phyloP scores from a whole-genome alignment of 2,113 vertebrate species.

The Limnothrissa miodon region DNA sequence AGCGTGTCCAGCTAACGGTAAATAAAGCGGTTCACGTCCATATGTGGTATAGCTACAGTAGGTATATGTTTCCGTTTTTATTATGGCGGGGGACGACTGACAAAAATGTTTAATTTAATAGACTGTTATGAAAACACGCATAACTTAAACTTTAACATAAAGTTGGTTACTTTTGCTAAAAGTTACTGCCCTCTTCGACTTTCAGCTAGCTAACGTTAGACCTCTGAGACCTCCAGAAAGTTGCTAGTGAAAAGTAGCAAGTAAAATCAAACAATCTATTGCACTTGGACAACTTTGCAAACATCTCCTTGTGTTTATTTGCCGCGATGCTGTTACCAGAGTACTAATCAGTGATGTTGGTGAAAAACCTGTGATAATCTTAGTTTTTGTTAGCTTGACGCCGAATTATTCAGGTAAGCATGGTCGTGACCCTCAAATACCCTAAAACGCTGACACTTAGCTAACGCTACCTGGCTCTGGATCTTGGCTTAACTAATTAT shows the following conservation, averaged over 20 bases:
- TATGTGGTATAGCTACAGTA: background rate
- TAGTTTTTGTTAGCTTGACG: background rate
- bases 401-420: background rate
- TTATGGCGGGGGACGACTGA: background rate
- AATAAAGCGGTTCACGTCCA: background rate
- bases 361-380: background rate
- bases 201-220: background rate
- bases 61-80: background rate
- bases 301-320: background rate
- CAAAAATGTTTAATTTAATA: no score
- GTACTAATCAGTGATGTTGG: background rate
- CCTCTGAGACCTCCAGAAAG: background rate
- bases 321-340: background rate
- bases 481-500: background rate
- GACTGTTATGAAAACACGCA: no score
- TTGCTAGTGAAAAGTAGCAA: background rate
- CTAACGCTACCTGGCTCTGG: background rate
- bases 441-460: background rate
- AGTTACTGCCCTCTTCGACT: background rate
- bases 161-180: background rate
- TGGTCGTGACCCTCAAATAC: constrained; percentile 1
- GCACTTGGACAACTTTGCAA: background rate
- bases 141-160: no score
- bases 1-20: background rate
- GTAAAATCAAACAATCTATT: background rate